Base-by-base conservation (phyloP, 2,113 vertebrate species). In the Clarias magur region DNA sequence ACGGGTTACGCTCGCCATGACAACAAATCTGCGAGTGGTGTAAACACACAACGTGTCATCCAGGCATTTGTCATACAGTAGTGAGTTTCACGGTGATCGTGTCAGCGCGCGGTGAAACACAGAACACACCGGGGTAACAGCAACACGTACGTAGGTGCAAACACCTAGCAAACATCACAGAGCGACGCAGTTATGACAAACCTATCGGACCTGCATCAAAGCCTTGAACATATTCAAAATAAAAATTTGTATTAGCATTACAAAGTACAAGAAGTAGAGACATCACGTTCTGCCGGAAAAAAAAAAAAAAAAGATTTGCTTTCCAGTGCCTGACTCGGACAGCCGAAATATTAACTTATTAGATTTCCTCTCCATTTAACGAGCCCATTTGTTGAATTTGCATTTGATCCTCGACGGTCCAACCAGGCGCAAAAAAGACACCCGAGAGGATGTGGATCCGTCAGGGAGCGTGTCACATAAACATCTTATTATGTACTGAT, bases 401-500 rank as follows among this genome's bases (percentile, higher is more conserved):
- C 90, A 91, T 93, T 93, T 94, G 94, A 95, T 94, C 92, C 92
- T 94, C 92, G 94, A 89, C 90, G 89, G 91, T 91, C 92, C 89
- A 83, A 88, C 86, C 92, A 94, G 91, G 94, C 93, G 88, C 94
- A 91, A 94, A 92, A 90, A 94, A 93, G 92, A 92, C 87, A 91
- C 91, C 90, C 91, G 92, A 76, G 92, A 84, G 89, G 87, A 93
- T 92, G 94, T 92, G 93, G 93, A 96, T 97, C 95, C 95, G 95
- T 97, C 96, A 96, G 96, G 96, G 96, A 96, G 94, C 91, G 89
- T 96, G 96, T 97, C 96, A 97, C 96, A 97, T 98, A 97, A 98
- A 98, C 97, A 97, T 97, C 96, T 97, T 95, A 97, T 96, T 96
- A 97, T 96, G 95, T 95, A 96, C 95, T 96, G 96, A 98, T 97